These are phyloP conservation scores for Lamellibrachia columna DNA, from an alignment of 2,888 invertebrate genomes.

Conservation along the genomic window DNA sequence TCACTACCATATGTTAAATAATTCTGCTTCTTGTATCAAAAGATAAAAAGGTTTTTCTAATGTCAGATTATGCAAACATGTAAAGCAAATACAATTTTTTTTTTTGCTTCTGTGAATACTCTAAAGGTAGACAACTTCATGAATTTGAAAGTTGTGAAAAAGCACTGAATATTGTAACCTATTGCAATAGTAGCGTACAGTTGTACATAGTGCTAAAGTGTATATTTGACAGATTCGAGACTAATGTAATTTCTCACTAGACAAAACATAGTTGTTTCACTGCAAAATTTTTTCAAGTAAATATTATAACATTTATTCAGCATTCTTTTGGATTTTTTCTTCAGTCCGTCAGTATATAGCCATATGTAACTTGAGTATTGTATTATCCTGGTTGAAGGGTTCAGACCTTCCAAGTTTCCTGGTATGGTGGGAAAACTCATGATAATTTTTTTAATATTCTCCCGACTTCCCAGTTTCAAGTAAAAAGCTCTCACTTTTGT, in stretches of 20 bases:
- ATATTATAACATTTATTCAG: not conserved
- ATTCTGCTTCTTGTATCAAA: not conserved
- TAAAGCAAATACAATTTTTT: not conserved
- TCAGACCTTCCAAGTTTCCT: too few species aligned
- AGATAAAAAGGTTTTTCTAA: conserved; percentile 18
- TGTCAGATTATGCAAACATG: not conserved
- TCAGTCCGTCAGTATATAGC: not conserved
- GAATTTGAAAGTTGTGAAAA: not conserved
- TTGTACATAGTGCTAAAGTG: not conserved
- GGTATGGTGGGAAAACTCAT: too few species aligned
- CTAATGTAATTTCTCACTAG: not conserved
- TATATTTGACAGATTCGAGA: not conserved
- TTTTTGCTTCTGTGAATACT: conserved; percentile 10
- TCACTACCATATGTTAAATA: not conserved
- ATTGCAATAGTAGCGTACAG: not conserved
- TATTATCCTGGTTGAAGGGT: too few species aligned
- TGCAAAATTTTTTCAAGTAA: not conserved
- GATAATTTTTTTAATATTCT: too few species aligned
- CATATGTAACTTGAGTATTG: too few species aligned
- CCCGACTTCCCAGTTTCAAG: too few species aligned
- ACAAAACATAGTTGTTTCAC: not conserved
- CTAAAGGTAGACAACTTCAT: conserved; percentile 26
- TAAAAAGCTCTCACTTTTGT: too few species aligned
- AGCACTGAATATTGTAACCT: not conserved
- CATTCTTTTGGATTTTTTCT: not conserved